phyloP scores from a whole-genome alignment of 1,140 invertebrate genomes.

The Drosophila erecta region DNA sequence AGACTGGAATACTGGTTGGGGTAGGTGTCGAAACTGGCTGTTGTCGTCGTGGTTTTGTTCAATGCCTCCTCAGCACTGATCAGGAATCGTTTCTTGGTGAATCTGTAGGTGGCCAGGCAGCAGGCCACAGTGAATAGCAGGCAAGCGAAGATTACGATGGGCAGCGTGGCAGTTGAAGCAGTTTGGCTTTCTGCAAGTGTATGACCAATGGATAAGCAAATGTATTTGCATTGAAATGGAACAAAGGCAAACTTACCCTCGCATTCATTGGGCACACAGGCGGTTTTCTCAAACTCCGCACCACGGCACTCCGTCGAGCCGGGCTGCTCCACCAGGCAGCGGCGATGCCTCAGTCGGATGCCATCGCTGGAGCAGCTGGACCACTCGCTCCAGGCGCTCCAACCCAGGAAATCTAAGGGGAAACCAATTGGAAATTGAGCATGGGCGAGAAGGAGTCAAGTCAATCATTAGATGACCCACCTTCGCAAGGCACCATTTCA shows the following conservation, averaged over 20 bases:
- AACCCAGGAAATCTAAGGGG: slow-evolving; percentile 85
- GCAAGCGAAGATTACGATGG: slow-evolving; percentile 49
- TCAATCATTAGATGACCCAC: slow-evolving; percentile 72
- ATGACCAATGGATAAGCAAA: no score
- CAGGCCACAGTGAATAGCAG: slow-evolving; percentile 63
- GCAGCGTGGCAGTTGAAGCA: slow-evolving; percentile 59
- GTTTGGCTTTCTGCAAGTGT: slow-evolving; percentile 47
- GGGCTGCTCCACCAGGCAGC: slow-evolving; percentile 86
- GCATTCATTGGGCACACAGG: slow-evolving; percentile 86
- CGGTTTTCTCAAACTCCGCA: slow-evolving; percentile 87
- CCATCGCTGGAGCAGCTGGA: slow-evolving; percentile 88
- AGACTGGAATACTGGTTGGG: slow-evolving; percentile 94
- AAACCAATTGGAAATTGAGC: background rate
- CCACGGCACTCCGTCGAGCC: slow-evolving; percentile 88
- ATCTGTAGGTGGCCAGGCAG: slow-evolving; percentile 64
- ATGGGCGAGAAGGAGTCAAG: rapidly evolving
- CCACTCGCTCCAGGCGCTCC: slow-evolving; percentile 90
- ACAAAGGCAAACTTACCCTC: slow-evolving; percentile 42
- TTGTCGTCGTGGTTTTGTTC: slow-evolving; percentile 77
- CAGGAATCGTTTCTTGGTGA: slow-evolving; percentile 51
- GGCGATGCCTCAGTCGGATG: slow-evolving; percentile 88
- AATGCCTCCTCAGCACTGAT: slow-evolving; percentile 53
- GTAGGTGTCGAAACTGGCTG: slow-evolving; percentile 91
- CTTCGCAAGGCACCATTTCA: slow-evolving; percentile 87
- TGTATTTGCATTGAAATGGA: no score